Base-by-base conservation (phyloP, 2,888 invertebrate genomes). In the Agriotes lineatus region DNA sequence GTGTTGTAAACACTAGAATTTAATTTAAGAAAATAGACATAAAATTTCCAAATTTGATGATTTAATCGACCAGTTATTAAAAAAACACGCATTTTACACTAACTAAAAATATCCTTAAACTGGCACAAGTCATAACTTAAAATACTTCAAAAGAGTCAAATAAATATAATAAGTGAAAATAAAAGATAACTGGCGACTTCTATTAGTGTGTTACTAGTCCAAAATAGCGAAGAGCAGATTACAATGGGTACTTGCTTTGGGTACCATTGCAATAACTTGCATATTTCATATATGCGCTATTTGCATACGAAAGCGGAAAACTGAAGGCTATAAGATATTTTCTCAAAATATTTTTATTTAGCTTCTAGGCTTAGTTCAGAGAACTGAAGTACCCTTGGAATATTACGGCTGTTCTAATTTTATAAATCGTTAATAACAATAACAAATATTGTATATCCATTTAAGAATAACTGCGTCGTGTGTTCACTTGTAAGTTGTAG, bases 401-500 rank as follows among this genome's bases (percentile, higher is more conserved):
- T 39, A 12, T 39, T 39, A 39, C n/a, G 14, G 14, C 42, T 42
- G 37, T 42, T 42, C 3, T 42, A 42, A 7, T 18, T 42, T 42
- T 42, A 16, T 42, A 42, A 42, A 14, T 1, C 16, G 2, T 42
- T 14, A 42, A 14, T 14, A 18, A 16, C 3, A 42, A 16, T 14
- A 42, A 42, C 16, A 2, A 16, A 5, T 42, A 42, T 5, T 9
- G 12, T 42, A 42, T 14, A 14, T 1, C 16, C 16, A 42, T 42
- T 12, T 42, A 42, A 42, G n/a, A 16, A 18, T 45, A 20, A 45
- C 2, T 20, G 20, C 19, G 45, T 45, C 2, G 45, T 45, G 45
- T 45, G 45, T 42, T 42, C 42, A 42, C 22, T 48, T 48, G 1
- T 48, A 48, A 48, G 16, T 18, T 48, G 48, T 52, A 52, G 18